A percentile compares a stretch with the other conserved stretches of the same genome.
Conservation (phyloP, 2,888 invertebrate species). For the Drosophila subsilvestris region DNA sequence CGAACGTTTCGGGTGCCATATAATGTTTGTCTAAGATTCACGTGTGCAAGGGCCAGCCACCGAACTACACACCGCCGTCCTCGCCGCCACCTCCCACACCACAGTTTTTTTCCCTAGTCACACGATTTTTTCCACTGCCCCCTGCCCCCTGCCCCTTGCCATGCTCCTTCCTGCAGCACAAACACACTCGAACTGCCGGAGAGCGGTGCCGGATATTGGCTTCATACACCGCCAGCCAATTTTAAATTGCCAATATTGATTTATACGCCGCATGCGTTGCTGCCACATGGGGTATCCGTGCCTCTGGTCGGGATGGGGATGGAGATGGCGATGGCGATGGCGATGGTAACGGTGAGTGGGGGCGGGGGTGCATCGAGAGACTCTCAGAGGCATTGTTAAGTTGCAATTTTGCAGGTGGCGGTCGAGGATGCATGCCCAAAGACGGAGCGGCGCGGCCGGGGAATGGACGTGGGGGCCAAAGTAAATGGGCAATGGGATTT, state of each 20-base stretch:
- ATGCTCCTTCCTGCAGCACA: conserved; percentile 36
- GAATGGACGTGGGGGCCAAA: conserved; percentile 44
- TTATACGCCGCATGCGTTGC: conserved; percentile 72
- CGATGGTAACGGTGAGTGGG: neutral
- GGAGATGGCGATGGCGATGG: neutral
- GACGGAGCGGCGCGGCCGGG: conserved; percentile 3
- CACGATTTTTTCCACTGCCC: conserved; percentile 3
- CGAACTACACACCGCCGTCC: neutral
- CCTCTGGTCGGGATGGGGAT: conserved; percentile 4
- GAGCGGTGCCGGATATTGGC: conserved; percentile 71
- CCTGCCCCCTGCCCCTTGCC: too few species aligned
- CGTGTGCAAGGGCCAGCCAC: conserved; percentile 38
- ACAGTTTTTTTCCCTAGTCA: conserved; percentile 7
- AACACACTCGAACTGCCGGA: conserved; percentile 49
- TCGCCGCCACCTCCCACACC: conserved; percentile 3
- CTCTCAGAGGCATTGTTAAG: conserved; percentile 74
- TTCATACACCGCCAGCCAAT: conserved; percentile 79
- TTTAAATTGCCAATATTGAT: conserved; percentile 80
- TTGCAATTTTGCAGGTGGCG: conserved; percentile 74
- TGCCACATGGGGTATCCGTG: conserved; percentile 71
- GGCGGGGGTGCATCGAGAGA: conserved; percentile 12
- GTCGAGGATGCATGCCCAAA: conserved; percentile 49
- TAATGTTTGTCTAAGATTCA: conserved; percentile 73
- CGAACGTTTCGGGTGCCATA: conserved; percentile 53
- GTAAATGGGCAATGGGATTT: conserved; percentile 76